These are phyloP conservation scores for Pangasius mekongensis DNA, from an alignment of 2,797 vertebrate genomes.

Conservation along the genomic window DNA sequence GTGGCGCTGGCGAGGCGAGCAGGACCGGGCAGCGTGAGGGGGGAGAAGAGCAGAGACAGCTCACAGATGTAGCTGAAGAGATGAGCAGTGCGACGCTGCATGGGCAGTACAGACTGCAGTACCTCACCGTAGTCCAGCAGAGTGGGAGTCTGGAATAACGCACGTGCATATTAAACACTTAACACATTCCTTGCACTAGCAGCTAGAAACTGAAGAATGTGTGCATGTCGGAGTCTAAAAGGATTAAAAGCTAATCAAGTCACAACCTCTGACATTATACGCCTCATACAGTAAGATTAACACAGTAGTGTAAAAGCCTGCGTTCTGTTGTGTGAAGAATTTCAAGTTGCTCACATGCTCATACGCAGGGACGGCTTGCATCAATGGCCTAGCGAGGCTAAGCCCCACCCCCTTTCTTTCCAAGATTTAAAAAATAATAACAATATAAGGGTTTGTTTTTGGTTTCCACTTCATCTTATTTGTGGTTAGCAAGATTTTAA, in stretches of 20 bases:
- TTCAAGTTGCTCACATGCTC: not conserved
- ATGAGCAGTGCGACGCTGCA: slow-evolving; percentile 82
- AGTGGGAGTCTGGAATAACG: slow-evolving; percentile 79
- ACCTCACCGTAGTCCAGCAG: slow-evolving; percentile 92
- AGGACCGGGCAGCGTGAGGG: slow-evolving; percentile 78
- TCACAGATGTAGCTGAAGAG: slow-evolving; percentile 94
- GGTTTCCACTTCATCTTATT: not conserved
- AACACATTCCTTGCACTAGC: not conserved
- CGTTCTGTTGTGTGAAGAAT: not conserved
- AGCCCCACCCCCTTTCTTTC: not conserved
- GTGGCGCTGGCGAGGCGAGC: slow-evolving; percentile 84
- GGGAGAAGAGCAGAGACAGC: slow-evolving; percentile 88
- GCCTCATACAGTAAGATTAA: not conserved
- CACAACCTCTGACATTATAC: not conserved
- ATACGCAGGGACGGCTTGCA: not conserved
- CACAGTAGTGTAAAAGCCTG: too few relatives aligned
- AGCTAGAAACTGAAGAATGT: not conserved
- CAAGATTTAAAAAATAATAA: not conserved
- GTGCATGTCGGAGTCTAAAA: not conserved
- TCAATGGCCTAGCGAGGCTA: not conserved
- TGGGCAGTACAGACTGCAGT: slow-evolving; percentile 77
- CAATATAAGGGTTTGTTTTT: not conserved
- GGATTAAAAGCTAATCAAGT: not conserved
- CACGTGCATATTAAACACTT: not conserved
- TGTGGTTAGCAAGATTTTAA: not conserved